Evolutionary conservation across 2,888 invertebrate genomes (phyloP).

Genomic region (Drosophila macrospina): DNA sequence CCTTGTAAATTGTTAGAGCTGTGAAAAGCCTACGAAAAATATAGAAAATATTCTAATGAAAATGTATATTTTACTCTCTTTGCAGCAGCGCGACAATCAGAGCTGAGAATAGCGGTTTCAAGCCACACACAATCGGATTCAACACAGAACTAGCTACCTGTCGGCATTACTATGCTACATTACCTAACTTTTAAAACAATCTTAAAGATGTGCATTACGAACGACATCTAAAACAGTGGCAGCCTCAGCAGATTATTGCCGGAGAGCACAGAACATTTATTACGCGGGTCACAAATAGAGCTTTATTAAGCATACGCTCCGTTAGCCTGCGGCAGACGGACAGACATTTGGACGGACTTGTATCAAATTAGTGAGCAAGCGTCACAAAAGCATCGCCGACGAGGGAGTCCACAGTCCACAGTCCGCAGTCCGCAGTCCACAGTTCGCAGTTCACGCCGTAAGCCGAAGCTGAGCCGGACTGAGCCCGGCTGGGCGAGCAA

Average conservation of each 20-base stretch:
- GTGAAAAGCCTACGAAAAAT: slow-evolving; percentile 26
- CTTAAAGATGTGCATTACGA: slow-evolving; percentile 35
- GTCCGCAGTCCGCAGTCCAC: not conserved
- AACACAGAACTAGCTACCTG: slow-evolving; percentile 17
- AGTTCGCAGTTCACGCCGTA: slow-evolving; percentile 28
- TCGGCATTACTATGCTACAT: too few relatives aligned
- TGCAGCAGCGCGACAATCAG: slow-evolving; percentile 61
- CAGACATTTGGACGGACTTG: slow-evolving; percentile 18
- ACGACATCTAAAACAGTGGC: slow-evolving; percentile 16
- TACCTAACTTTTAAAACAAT: slow-evolving; percentile 9
- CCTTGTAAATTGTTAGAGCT: slow-evolving; percentile 48
- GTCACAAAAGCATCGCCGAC: slow-evolving; percentile 50
- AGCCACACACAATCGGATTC: slow-evolving; percentile 30
- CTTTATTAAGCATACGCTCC: slow-evolving; percentile 71
- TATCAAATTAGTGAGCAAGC: slow-evolving; percentile 74
- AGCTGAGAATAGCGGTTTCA: slow-evolving; percentile 42
- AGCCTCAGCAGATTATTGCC: slow-evolving; percentile 27
- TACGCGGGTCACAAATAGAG: slow-evolving; percentile 55
- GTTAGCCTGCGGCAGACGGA: slow-evolving; percentile 31
- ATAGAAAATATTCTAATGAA: too few relatives aligned
- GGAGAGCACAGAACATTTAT: slow-evolving; percentile 53
- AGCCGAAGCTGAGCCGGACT: slow-evolving; percentile 36
- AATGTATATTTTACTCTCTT: slow-evolving; percentile 12
- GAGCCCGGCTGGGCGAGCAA: slow-evolving; percentile 11
- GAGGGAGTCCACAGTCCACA: not conserved